Evolutionary conservation across 2,888 invertebrate species (phyloP).

Genomic region (Allygus modestus): DNA sequence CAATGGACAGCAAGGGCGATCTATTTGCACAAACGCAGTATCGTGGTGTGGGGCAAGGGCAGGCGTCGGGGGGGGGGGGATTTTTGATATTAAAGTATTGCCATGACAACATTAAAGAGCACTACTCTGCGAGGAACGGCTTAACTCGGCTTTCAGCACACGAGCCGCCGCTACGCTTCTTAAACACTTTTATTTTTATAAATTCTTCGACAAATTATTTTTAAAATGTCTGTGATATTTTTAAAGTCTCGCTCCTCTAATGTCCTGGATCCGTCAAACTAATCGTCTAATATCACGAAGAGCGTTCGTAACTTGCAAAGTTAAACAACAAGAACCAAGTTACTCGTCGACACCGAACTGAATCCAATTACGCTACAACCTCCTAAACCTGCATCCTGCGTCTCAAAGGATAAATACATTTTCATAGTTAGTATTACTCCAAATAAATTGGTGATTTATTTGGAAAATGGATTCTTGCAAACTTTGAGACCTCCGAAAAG

Average conservation of each 20-base stretch:
- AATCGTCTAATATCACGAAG: too few relatives aligned
- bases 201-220: background rate
- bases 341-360: background rate
- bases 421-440: too few relatives aligned
- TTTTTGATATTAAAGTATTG: background rate
- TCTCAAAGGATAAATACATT: background rate
- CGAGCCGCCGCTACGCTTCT: background rate
- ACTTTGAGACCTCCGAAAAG: too few relatives aligned
- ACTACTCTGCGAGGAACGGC: background rate
- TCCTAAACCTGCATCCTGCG: background rate
- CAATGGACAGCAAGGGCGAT: too few relatives aligned
- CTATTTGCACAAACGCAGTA: too few relatives aligned
- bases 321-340: background rate
- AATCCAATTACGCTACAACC: background rate
- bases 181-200: background rate
- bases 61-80: background rate
- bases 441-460: too few relatives aligned
- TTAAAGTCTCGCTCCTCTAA: too few relatives aligned
- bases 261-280: too few relatives aligned
- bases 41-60: background rate
- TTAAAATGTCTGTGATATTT: too few relatives aligned
- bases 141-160: background rate
- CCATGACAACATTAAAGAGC: background rate
- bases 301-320: too few relatives aligned
- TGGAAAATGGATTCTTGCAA: too few relatives aligned